Percentiles rank a stretch among this genome's conserved stretches.
Evolutionary conservation across 2,888 invertebrate genomes (phyloP).

Genomic region (Carabus problematicus): DNA sequence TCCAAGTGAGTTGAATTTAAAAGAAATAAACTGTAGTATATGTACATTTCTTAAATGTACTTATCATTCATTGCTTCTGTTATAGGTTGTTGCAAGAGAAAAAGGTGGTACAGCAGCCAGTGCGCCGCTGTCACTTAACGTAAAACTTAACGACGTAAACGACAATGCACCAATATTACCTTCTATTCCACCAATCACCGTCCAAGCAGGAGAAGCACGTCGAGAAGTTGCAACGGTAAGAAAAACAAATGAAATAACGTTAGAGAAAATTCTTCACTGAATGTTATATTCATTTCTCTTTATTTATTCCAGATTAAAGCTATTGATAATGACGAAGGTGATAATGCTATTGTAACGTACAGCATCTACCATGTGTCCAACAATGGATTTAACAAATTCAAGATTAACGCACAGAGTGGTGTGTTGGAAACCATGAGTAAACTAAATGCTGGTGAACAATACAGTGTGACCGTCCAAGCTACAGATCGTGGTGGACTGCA

Average conservation of each 20-base stretch:
- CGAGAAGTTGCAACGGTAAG: slow-evolving; percentile 60
- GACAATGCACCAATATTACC: slow-evolving; percentile 86
- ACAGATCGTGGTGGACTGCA: slow-evolving; percentile 81
- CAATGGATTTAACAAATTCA: slow-evolving; percentile 86
- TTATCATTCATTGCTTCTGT: slow-evolving; percentile 17
- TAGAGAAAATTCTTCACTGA: too few species aligned
- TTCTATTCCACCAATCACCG: slow-evolving; percentile 79
- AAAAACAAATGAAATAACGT: background rate
- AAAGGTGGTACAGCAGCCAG: slow-evolving; percentile 80
- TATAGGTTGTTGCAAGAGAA: slow-evolving; percentile 82
- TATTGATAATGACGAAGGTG: slow-evolving; percentile 84
- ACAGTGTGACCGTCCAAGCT: slow-evolving; percentile 86
- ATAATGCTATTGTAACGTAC: slow-evolving; percentile 82
- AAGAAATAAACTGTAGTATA: background rate
- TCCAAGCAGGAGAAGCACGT: slow-evolving; percentile 76
- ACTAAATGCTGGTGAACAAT: slow-evolving; percentile 85
- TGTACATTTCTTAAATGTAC: background rate
- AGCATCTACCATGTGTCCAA: slow-evolving; percentile 91
- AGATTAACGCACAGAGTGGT: slow-evolving; percentile 81
- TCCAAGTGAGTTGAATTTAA: slow-evolving; percentile 67
- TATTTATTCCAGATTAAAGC: slow-evolving; percentile 70
- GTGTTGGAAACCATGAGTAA: slow-evolving; percentile 78
- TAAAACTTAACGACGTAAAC: slow-evolving; percentile 81
- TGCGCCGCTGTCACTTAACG: slow-evolving; percentile 80
- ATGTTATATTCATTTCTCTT: background rate